Percentiles rank a stretch among this genome's conserved stretches.
Evolutionary conservation across 2,113 vertebrate species (phyloP).

Genomic region (Cyprinus carpio): DNA sequence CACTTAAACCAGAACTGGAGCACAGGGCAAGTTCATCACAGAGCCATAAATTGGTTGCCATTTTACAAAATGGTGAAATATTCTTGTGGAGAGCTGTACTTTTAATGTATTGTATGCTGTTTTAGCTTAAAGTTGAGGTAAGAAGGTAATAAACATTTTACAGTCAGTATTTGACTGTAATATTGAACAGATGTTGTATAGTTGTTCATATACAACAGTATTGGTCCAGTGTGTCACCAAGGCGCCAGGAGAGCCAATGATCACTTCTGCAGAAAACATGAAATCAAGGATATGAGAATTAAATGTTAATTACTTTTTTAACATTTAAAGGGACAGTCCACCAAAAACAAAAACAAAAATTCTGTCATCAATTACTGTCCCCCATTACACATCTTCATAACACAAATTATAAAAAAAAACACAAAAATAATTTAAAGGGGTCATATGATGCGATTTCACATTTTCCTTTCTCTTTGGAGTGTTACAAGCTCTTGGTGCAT

Average conservation of each 20-base stretch:
- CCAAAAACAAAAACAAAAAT: not conserved
- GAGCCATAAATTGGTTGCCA: not conserved
- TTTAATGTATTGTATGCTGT: not conserved
- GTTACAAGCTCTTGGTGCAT: too few relatives aligned
- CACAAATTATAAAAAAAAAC: too few relatives aligned
- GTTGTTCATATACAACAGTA: constrained; percentile 31
- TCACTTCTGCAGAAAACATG: constrained; percentile 28
- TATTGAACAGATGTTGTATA: constrained; percentile 26
- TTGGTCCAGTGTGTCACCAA: constrained; percentile 57
- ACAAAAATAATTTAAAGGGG: too few relatives aligned
- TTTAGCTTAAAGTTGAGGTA: constrained; percentile 2
- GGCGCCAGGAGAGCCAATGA: constrained; percentile 15
- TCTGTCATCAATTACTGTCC: too few relatives aligned
- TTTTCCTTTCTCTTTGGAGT: too few relatives aligned
- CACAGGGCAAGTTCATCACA: not conserved
- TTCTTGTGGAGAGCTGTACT: not conserved
- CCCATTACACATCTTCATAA: too few relatives aligned
- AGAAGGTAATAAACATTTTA: not conserved
- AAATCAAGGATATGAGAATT: not conserved
- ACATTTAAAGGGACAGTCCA: not conserved
- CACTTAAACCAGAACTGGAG: not conserved
- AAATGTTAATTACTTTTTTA: not conserved
- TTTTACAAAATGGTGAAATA: not conserved
- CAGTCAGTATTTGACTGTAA: not conserved
- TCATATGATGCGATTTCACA: too few relatives aligned